phyloP scores from a whole-genome alignment of 2,113 vertebrate species.

The Chascanopsetta lugubris region DNA sequence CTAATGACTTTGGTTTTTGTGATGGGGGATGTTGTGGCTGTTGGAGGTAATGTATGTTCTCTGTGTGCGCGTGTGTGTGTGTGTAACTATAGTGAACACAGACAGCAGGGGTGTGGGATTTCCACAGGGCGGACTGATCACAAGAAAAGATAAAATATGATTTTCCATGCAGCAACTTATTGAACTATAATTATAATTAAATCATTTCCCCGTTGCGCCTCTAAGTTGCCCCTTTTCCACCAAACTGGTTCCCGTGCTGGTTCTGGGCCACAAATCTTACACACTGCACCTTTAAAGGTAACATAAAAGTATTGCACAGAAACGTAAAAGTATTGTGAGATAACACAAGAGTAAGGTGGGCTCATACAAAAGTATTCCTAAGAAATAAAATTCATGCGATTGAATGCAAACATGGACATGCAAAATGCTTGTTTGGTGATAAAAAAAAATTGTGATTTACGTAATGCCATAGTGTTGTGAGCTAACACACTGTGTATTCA shows the following conservation, averaged over 20 bases:
- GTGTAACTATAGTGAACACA: conserved; percentile 26
- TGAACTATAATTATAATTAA: conserved; percentile 28
- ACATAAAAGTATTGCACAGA: not conserved
- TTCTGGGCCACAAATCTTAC: too few species aligned
- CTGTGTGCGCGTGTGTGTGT: conserved; percentile 9
- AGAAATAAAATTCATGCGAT: not conserved
- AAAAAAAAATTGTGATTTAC: too few species aligned
- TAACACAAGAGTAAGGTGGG: not conserved
- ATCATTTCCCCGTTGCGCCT: not conserved
- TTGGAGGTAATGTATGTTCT: conserved; percentile 21
- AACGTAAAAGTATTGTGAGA: not conserved
- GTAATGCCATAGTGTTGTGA: too few species aligned
- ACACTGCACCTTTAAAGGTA: too few species aligned
- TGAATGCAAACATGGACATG: too few species aligned
- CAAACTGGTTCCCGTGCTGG: too few species aligned
- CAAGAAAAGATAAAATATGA: conserved; percentile 4
- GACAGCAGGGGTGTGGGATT: conserved; percentile 37
- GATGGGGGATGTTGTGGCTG: conserved; percentile 28
- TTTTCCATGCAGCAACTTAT: conserved; percentile 10
- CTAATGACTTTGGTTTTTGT: conserved; percentile 39
- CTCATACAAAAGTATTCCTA: too few species aligned
- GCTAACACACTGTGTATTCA: not conserved
- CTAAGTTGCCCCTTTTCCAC: too few species aligned
- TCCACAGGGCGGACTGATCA: conserved; percentile 16
- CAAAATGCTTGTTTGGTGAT: too few species aligned